Base-by-base conservation (phyloP, 1,140 invertebrate species). In the Bombus waltoni region DNA sequence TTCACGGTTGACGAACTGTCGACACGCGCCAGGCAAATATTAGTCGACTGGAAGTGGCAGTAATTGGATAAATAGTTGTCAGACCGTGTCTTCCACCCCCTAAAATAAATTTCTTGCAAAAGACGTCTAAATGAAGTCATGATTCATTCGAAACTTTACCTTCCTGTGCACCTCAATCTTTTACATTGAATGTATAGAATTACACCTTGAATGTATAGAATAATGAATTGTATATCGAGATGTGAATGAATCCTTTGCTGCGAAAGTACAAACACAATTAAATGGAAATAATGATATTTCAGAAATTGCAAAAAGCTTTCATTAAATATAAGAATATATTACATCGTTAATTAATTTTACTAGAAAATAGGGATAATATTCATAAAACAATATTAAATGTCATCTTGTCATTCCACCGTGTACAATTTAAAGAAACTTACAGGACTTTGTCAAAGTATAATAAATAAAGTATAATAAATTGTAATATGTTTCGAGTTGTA, bases 31-130 rank as follows among this genome's bases (percentile, higher is more conserved):
- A 9, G 71, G 59, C 65, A 87, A 90, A 88, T 70, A 72, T 89
- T 90, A 77, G 75, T 81, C 73, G 75, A 89, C 78, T 81, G 77
- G 59, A 83, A 90, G 74, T 72, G 81, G 47, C 85, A 87, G 86
- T 89, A 89, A 89, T 89, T 89, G 71, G 86, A 87, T 38, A 77
- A 78, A 81, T 70, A 88, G 57, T 86, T 81, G 38, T 72, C 38
- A 57, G 53, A 44, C n/a, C 40, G 9, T 32, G 3, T 35, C 44
- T 13, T 59, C 1, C 13, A 15, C 44, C 10, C n/a, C 22, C 1
- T 53, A 8, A 66, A 83, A 22, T 35, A 59, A n/a, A 38, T 38
- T 71, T 47, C 38, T 32, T 71, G 32, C 47, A 57, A 59, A 40
- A 22, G 15, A 38, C 25, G 13, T 53, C 22, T 25, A 6, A 25